Evolutionary conservation across 2,113 vertebrate species (phyloP), one percentile per base, ranked within the genome.

Genomic region (Ailuropoda melanoleuca): DNA sequence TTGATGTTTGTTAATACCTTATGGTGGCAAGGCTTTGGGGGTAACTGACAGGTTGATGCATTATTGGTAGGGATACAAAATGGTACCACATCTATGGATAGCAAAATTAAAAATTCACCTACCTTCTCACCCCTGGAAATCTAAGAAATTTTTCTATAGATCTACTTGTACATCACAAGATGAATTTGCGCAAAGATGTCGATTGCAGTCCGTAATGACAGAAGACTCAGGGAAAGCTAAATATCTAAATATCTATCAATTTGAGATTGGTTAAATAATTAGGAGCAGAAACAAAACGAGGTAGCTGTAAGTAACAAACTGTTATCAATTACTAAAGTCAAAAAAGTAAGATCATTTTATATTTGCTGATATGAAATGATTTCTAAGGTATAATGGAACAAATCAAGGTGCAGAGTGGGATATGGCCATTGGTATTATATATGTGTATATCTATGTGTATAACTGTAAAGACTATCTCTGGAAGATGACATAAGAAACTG

Each of bases 211-310:
- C 66, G 70, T 84, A 91, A 89, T 53, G 37, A 48, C 23, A 84
- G 56, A 84, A 78, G 53, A 55, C 26, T 53, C 81, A 70, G 62
- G 50, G 46, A 87, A 29, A 83, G 9, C 55, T 56, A 46, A 80
- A 75, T 56, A 75, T 37, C 55, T 56, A 46, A 80, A 75, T 56
- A 75, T 37, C 75, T 4, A 9, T 81, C 37, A 17, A 7, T 46
- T 66, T 8, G 29, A 23, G 68, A 80, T 50, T 75, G 31, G 4
- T 53, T 93, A 94, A 87, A 93, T 85, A 95, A 91, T 96, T 84
- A 60, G 21, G 39, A 87, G 21, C 53, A 81, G 75, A 96, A 97
- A 81, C 18, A 81, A 93, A 86, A 94, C 31, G 43, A 64, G 56
- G 56, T 70, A 70, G 89, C 60, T 95, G 10, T 21, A 68, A 68